A percentile compares a stretch with the other conserved stretches of the same genome.
Conservation (phyloP, 2,797 vertebrate species). For the Catamblyrhynchus diadema region DNA sequence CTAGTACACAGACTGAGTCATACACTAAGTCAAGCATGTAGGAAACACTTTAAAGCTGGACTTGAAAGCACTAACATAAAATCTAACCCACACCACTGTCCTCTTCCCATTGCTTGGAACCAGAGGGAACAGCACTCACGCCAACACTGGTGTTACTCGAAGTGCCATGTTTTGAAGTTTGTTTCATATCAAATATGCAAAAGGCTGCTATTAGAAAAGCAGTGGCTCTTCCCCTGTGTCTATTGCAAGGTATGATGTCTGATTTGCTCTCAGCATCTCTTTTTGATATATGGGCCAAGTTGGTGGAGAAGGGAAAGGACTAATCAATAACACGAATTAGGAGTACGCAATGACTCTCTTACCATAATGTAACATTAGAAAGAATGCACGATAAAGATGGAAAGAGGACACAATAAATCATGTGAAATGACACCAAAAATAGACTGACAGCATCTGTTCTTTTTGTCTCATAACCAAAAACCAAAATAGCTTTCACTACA, state of each 20-base stretch:
- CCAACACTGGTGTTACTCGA: not conserved
- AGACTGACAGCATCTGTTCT: not conserved
- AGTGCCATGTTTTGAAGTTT: not conserved
- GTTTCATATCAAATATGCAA: not conserved
- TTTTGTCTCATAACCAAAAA: not conserved
- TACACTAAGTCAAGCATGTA: not conserved
- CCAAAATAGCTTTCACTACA: not conserved
- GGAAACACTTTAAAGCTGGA: not conserved
- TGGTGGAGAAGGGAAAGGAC: not conserved
- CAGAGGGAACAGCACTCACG: not conserved
- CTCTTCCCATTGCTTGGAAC: not conserved
- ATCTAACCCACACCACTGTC: not conserved
- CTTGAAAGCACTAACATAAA: not conserved
- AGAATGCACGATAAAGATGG: not conserved
- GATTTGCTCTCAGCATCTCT: not conserved
- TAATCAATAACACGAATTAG: not conserved
- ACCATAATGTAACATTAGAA: slow-evolving; percentile 11
- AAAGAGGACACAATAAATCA: not conserved
- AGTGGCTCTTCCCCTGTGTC: not conserved
- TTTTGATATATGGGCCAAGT: not conserved
- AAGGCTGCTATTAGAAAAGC: not conserved
- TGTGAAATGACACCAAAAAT: not conserved
- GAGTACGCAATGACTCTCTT: not conserved
- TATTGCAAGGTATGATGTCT: not conserved
- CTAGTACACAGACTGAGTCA: not conserved